phyloP scores from a whole-genome alignment of 2,113 vertebrate species.

The Hydrochoerus hydrochaeris region DNA sequence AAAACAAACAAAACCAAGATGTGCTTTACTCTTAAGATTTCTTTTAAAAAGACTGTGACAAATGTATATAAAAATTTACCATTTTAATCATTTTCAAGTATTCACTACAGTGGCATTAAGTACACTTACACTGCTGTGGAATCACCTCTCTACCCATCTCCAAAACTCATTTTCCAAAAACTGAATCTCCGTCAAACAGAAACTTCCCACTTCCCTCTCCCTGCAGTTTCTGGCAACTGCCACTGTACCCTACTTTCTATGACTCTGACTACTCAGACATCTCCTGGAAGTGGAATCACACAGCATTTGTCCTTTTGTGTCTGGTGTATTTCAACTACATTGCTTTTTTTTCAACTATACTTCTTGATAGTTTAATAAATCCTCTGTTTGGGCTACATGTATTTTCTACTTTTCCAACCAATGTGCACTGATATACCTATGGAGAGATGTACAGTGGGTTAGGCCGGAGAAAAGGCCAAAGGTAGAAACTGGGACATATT shows the following conservation, averaged over 20 bases:
- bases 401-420: background rate
- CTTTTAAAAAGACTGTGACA: background rate
- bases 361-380: conserved; percentile 34
- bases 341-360: no score
- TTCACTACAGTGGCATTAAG: background rate
- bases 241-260: background rate
- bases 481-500: background rate
- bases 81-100: background rate
- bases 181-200: background rate
- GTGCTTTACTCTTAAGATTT: background rate
- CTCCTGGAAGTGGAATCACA: background rate
- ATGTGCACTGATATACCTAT: background rate
- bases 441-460: background rate
- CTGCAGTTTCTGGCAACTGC: background rate
- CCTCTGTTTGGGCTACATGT: background rate
- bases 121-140: background rate
- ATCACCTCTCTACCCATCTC: background rate
- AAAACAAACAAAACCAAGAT: background rate
- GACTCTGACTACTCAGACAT: background rate
- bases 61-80: background rate
- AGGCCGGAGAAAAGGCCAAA: background rate
- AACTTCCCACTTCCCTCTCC: background rate
- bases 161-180: background rate
- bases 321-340: background rate
- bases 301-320: background rate